phyloP scores from a whole-genome alignment of 2,888 invertebrate species.

The Caenorhabditis doughertyi region DNA sequence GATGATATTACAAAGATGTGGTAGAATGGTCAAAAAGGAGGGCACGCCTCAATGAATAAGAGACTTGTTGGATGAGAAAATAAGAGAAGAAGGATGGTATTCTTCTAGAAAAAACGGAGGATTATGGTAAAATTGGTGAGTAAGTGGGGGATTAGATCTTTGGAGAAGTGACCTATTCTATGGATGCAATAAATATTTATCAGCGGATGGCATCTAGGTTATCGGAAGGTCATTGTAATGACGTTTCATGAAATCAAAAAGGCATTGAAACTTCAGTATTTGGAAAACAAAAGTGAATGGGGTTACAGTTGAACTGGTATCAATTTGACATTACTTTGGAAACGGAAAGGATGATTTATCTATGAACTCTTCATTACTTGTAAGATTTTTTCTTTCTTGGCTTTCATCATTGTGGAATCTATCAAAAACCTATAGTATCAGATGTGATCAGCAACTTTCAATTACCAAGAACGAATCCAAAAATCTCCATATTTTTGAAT shows the following conservation, averaged over 20 bases:
- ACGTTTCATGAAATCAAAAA: background rate
- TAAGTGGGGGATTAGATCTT: slow-evolving; percentile 7
- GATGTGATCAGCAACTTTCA: too few species aligned
- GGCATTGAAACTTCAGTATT: background rate
- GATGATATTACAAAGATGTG: slow-evolving; percentile 11
- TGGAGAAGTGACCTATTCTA: background rate
- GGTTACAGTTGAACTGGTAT: too few species aligned
- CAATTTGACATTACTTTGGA: too few species aligned
- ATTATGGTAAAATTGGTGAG: slow-evolving; percentile 3
- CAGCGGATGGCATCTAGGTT: slow-evolving; percentile 1
- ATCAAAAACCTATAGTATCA: too few species aligned
- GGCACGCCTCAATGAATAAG: slow-evolving; percentile 51
- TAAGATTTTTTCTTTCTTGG: too few species aligned
- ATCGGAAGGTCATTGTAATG: background rate
- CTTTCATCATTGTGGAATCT: too few species aligned
- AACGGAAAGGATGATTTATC: too few species aligned
- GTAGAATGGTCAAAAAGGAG: slow-evolving; percentile 40
- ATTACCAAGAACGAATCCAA: too few species aligned
- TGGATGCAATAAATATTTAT: slow-evolving; percentile 15
- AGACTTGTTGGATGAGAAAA: slow-evolving; percentile 26
- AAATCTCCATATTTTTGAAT: too few species aligned
- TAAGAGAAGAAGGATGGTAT: slow-evolving; percentile 5
- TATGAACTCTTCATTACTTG: too few species aligned
- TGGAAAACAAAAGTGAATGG: too few species aligned
- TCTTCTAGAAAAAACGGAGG: slow-evolving; percentile 19